These are phyloP conservation scores for Halictus ligatus DNA, from an alignment of 2,888 invertebrate genomes.

Conservation along the genomic window DNA sequence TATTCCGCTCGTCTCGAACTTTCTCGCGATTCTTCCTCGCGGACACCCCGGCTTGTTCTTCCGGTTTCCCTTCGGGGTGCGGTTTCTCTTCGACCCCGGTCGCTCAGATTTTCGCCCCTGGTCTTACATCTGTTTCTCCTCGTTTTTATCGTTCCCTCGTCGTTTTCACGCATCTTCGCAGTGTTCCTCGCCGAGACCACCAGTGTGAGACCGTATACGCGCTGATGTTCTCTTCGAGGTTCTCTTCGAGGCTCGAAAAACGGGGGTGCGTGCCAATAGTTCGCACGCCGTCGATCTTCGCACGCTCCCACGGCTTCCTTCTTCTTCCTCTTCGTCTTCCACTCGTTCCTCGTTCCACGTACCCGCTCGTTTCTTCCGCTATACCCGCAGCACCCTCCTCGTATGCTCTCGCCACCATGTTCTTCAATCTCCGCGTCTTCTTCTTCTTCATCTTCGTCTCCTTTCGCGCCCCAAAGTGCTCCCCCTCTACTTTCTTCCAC, in stretches of 20 bases:
- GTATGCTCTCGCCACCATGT: neutral
- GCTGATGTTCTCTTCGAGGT: constrained; percentile 12
- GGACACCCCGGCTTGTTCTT: constrained; percentile 12
- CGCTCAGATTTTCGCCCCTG: neutral
- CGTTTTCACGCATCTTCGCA: neutral
- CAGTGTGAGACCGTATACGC: constrained; percentile 24
- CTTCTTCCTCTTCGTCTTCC: constrained; percentile 4
- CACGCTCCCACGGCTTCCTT: constrained; percentile 60
- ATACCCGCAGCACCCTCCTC: constrained; percentile 46
- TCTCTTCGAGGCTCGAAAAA: constrained; percentile 26
- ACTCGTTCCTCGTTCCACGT: neutral
- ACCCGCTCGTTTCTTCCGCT: constrained; percentile 20
- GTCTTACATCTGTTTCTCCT: neutral
- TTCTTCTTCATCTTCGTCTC: constrained; percentile 28
- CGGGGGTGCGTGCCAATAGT: constrained; percentile 31
- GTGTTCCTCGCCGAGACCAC: constrained; percentile 24
- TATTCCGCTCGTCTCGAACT: constrained; percentile 44
- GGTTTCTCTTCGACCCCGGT: neutral
- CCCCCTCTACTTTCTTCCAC: constrained; percentile 71
- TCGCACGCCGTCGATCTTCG: constrained; percentile 65
- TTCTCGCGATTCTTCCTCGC: constrained; percentile 43
- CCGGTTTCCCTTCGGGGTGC: neutral
- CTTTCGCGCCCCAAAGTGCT: constrained; percentile 69
- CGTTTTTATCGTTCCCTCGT: neutral
- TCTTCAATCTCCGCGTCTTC: constrained; percentile 20